Conservation (phyloP, 2,113 vertebrate genomes). For the Pycnonotus jocosus region DNA sequence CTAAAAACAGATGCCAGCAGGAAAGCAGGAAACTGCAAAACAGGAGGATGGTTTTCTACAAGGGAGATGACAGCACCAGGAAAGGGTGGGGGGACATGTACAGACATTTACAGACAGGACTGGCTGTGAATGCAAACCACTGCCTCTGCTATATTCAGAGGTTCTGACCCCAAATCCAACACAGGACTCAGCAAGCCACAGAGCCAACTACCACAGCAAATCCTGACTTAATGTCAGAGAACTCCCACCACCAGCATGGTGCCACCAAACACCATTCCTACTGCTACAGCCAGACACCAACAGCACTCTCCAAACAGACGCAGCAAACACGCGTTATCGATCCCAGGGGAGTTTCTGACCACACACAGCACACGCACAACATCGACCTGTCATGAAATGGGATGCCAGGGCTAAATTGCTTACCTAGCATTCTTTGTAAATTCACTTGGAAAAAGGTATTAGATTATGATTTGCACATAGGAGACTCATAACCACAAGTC, state of each 20-base stretch:
- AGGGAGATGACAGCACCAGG: not conserved
- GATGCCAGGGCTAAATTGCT: not conserved
- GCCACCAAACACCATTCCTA: not conserved
- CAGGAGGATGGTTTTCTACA: not conserved
- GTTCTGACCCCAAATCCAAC: not conserved
- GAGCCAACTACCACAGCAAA: not conserved
- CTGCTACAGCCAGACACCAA: not conserved
- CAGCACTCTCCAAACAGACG: not conserved
- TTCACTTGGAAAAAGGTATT: not conserved
- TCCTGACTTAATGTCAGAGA: not conserved
- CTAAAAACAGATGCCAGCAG: conserved; percentile 55
- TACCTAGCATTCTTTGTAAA: not conserved
- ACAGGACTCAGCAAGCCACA: not conserved
- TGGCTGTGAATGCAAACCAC: not conserved
- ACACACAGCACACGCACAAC: not conserved
- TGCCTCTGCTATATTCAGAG: not conserved
- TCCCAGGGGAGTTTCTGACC: not conserved
- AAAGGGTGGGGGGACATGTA: not conserved
- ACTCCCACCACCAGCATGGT: not conserved
- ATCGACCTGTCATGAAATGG: not conserved
- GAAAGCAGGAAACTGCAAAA: conserved; percentile 29
- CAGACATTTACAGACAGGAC: not conserved
- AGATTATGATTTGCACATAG: not conserved
- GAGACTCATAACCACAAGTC: not conserved
- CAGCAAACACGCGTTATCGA: accelerated